Conservation (phyloP, 1,140 invertebrate genomes). For the Ptiloglossa arizonensis region DNA sequence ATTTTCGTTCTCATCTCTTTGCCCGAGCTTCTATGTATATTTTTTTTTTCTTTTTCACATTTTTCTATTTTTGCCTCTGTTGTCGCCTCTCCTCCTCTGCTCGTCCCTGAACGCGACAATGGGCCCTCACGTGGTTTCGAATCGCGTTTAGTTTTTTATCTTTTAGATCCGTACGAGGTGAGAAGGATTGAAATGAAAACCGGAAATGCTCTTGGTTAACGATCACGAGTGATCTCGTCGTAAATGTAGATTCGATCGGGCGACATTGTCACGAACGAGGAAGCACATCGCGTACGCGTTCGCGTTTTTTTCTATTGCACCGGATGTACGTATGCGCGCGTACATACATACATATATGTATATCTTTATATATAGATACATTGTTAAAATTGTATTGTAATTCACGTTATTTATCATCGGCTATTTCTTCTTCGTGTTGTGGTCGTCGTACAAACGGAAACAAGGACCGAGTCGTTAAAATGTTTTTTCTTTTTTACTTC, state of each 20-base stretch:
- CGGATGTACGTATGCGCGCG: conserved; percentile 58
- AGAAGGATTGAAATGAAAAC: conserved; percentile 1
- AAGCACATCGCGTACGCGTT: conserved; percentile 64
- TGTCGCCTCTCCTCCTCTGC: conserved; percentile 62
- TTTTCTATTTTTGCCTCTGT: conserved; percentile 48
- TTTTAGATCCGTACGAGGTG: conserved; percentile 14
- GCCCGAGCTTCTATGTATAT: conserved; percentile 21
- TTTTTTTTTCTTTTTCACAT: neutral
- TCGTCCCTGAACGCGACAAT: conserved; percentile 57
- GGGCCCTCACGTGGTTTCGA: conserved; percentile 23
- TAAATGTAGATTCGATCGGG: conserved; percentile 37
- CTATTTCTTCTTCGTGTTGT: conserved; percentile 49
- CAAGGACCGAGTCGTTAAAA: conserved; percentile 57
- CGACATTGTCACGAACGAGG: conserved; percentile 54
- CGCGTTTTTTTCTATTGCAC: conserved; percentile 45
- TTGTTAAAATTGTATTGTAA: conserved; percentile 26
- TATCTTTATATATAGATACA: conserved; percentile 69
- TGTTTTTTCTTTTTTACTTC: neutral
- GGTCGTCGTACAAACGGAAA: conserved; percentile 61
- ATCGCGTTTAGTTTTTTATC: neutral
- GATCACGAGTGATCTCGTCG: conserved; percentile 21
- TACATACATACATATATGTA: conserved; percentile 69
- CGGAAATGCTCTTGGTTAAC: neutral
- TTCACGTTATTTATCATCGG: conserved; percentile 32
- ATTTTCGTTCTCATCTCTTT: conserved; percentile 22